phyloP scores from a whole-genome alignment of 1,140 invertebrate genomes.

The Helicoverpa armigera region DNA sequence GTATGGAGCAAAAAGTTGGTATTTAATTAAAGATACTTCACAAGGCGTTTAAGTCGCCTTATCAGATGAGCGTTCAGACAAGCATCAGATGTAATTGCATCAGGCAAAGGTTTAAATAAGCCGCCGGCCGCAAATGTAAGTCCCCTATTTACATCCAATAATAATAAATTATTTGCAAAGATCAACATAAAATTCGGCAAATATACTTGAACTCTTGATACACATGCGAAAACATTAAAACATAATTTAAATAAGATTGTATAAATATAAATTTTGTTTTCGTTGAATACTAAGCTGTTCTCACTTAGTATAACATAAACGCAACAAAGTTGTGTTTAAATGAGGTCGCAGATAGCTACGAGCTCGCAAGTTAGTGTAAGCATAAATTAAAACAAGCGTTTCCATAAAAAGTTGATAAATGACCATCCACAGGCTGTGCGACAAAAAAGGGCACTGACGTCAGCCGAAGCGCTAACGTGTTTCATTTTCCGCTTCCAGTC shows the following conservation, averaged over 20 bases:
- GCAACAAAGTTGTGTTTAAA: constrained; percentile 75
- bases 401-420: constrained; percentile 86
- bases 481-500: constrained; percentile 81
- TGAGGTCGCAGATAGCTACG: constrained; percentile 78
- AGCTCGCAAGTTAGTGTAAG: constrained; percentile 80
- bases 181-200: neutral
- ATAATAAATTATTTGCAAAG: constrained; percentile 51
- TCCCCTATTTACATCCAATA: constrained; percentile 30
- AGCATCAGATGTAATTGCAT: constrained; percentile 79
- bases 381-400: constrained; percentile 86
- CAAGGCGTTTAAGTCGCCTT: constrained; percentile 72
- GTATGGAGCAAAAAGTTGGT: constrained; percentile 66
- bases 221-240: no score
- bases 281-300: constrained; percentile 52
- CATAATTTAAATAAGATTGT: no score
- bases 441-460: constrained; percentile 82
- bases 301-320: constrained; percentile 64
- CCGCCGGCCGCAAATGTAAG: constrained; percentile 63
- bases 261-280: constrained; percentile 19
- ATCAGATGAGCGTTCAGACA: constrained; percentile 76
- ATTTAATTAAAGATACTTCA: constrained; percentile 77
- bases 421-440: constrained; percentile 79
- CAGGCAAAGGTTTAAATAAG: constrained; percentile 66
- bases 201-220: no score
- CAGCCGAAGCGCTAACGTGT: constrained; percentile 82